phyloP scores from a whole-genome alignment of 2,797 vertebrate genomes.

The Perodicticus potto region DNA sequence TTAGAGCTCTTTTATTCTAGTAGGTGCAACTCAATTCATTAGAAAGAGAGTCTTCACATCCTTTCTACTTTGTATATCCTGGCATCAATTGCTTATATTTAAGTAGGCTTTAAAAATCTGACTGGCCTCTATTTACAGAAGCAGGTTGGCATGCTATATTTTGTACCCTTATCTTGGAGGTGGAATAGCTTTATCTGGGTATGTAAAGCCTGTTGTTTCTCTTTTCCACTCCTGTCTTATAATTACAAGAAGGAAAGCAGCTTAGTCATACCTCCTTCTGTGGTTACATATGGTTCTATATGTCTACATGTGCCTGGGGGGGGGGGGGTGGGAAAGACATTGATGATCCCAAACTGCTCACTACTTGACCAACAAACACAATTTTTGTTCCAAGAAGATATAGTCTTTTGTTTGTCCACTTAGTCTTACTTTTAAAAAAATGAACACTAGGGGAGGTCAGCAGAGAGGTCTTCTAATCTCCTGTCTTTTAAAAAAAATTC shows the following conservation, averaged over 20 bases:
- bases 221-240: background rate
- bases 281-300: background rate
- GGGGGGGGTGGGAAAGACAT: rapidly evolving
- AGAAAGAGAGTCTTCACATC: background rate
- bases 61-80: background rate
- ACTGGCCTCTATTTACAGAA: background rate
- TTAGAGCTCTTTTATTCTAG: background rate
- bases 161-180: background rate
- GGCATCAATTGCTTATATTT: background rate
- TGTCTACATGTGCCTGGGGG: background rate
- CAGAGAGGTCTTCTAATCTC: background rate
- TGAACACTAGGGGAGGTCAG: background rate
- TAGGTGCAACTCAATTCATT: background rate
- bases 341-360: background rate
- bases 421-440: background rate
- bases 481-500: background rate
- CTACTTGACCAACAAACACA: background rate
- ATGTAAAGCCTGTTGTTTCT: background rate
- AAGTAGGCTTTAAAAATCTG: background rate
- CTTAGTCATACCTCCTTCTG: background rate
- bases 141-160: background rate
- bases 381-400: background rate
- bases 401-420: background rate
- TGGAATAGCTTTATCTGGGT: background rate
- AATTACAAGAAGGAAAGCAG: background rate